Evolutionary conservation across 2,888 invertebrate species (phyloP), one percentile per base, ranked within the genome.

Genomic region (Craniophora ligustri): DNA sequence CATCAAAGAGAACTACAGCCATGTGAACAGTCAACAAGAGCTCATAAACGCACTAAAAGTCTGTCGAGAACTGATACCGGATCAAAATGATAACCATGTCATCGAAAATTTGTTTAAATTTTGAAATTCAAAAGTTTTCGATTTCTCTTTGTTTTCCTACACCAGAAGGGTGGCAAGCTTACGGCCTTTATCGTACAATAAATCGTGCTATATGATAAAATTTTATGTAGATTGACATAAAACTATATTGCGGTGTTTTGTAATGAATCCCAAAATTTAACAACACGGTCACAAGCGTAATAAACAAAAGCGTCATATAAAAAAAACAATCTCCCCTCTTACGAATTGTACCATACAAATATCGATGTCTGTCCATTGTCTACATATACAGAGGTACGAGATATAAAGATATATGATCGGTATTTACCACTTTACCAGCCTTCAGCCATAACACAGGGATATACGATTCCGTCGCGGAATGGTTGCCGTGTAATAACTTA

Each of bases 381-480:
- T 76, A 47, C 55, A 69, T 64, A 56, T 58, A 46, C 14, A 44
- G 46, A 51, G 47, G 64, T 57, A 42, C 50, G 58, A 39, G 53
- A 48, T 65, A 41, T 75, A 73, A 73, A 66, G 60, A 60, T 49
- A 44, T 49, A 11, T 71, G 68, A 71, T 72, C 50, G 54, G 51
- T 57, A 62, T 56, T 72, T 60, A 59, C 42, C 32, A 49, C 60
- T 57, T 72, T 59, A 58, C 42, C 35, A 49, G 49, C 57, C 45
- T 63, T 54, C 62, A 79, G 76, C 54, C 81, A 77, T 51, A 79
- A 78, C 74, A 79, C 34, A 46, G 41, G 45, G 48, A 65, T 71
- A 55, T 36, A 40, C 34, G 45, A 44, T 50, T 40, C 34, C 40
- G 18, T 15, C 35, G 36, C 45, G 19, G 48, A 44, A 48, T 34